Conservation (phyloP, 1,140 invertebrate species). For the Apis laboriosa region DNA sequence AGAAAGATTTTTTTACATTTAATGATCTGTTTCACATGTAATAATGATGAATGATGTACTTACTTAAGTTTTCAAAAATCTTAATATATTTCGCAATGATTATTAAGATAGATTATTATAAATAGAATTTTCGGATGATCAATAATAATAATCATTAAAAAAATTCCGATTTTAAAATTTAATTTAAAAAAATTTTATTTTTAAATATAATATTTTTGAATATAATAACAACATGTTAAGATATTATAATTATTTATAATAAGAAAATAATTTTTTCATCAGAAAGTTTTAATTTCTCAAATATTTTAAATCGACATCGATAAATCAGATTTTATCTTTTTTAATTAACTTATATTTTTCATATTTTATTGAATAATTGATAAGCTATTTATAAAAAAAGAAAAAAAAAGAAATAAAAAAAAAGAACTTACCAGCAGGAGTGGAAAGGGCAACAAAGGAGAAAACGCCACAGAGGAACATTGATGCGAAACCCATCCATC, state of each 20-base stretch:
- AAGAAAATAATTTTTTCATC: too few species aligned
- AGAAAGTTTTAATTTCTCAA: not conserved
- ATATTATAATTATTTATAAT: too few species aligned
- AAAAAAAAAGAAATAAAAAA: too few species aligned
- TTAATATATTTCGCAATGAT: too few species aligned
- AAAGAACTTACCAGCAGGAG: constrained; percentile 83
- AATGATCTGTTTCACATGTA: too few species aligned
- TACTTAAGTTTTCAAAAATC: too few species aligned
- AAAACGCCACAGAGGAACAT: constrained; percentile 91
- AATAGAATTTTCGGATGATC: too few species aligned
- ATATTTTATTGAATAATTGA: constrained; percentile 3
- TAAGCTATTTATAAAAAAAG: not conserved
- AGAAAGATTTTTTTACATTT: not conserved
- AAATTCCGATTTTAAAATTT: too few species aligned
- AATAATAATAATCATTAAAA: too few species aligned
- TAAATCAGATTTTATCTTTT: not conserved
- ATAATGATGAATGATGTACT: too few species aligned
- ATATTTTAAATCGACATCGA: not conserved
- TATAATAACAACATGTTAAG: too few species aligned
- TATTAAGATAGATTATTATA: too few species aligned
- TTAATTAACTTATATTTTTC: not conserved
- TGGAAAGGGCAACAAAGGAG: constrained; percentile 87
- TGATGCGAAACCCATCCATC: constrained; percentile 91
- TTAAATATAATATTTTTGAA: not conserved
- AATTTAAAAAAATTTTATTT: not conserved